phyloP scores from a whole-genome alignment of 2,113 vertebrate genomes.

The Myiopsitta monachus region DNA sequence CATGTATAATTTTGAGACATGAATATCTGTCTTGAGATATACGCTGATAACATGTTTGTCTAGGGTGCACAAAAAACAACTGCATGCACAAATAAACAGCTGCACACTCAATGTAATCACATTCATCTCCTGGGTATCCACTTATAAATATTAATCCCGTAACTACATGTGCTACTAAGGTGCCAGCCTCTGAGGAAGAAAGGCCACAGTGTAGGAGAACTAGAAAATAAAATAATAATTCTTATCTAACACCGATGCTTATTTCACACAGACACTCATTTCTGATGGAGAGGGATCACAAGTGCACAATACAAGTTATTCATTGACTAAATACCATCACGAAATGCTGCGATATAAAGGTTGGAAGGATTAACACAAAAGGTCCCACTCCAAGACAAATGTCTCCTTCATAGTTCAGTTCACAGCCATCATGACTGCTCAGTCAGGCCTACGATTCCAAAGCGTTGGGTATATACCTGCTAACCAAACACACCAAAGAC shows the following conservation, averaged over 20 bases:
- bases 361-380: slow-evolving; percentile 60
- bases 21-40: not conserved
- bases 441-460: not conserved
- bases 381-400: slow-evolving; percentile 58
- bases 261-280: not conserved
- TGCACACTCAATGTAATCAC: not conserved
- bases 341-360: slow-evolving; percentile 33
- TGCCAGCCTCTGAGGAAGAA: not conserved
- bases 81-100: not conserved
- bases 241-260: not conserved
- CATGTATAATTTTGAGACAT: not conserved
- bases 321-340: not conserved
- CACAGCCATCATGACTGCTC: slow-evolving; percentile 25
- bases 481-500: not conserved
- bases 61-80: not conserved
- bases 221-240: not conserved
- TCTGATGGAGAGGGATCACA: not conserved
- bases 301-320: not conserved
- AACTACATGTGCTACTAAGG: not conserved
- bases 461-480: not conserved
- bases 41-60: not conserved
- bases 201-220: not conserved
- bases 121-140: not conserved
- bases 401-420: slow-evolving; percentile 60
- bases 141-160: not conserved